Evolutionary conservation across 2,888 invertebrate species (phyloP), one percentile per base, ranked within the genome.

Genomic region (Drosophila helvetica): DNA sequence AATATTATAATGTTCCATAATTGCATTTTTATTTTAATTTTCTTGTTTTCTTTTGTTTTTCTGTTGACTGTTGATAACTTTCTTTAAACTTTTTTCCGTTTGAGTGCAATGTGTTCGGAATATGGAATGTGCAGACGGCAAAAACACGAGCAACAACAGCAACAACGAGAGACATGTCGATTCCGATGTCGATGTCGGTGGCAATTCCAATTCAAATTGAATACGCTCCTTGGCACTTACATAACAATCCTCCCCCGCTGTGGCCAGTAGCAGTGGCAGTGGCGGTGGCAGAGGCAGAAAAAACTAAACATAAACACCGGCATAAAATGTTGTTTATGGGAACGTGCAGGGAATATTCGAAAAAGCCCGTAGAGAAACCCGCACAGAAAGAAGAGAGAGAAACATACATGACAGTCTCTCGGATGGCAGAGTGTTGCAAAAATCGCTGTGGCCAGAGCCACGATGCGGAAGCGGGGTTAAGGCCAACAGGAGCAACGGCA

Each of bases 281-380:
- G 52, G 27, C 46, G 54, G 62, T 56, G 46, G 27, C 60, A 50
- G 61, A 12, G 33, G 33, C 33, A 33, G 30, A 30, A 3, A 33
- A 71, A 69, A 77, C 82, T 75, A 57, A 68, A 54, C 56, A 85
- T 81, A 79, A 87, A 85, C 70, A 79, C 51, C 65, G 77, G 73
- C 77, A 75, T 85, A 72, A 84, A 87, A 73, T 52, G 86, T 63
- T 79, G 82, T 69, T 87, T 79, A 81, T 79, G 43, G 57, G 65
- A 53, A 82, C 82, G 82, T 82, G 82, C 47, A 43, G 42, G 62
- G 86, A 68, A 73, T 82, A 38, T 53, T 55, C 10, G 38, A 53
- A 17, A n/a, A 18, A 18, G 12, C 17, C 42, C 17, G n/a, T 19
- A 63, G 48, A 51, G 50, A 47, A 33, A 33, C 33, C 33, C 12